Evolutionary conservation across 53 echinoderm and acorn worm species (phyloP), one percentile per base, ranked within the genome.

Genomic region (Pentamera pediparva): DNA sequence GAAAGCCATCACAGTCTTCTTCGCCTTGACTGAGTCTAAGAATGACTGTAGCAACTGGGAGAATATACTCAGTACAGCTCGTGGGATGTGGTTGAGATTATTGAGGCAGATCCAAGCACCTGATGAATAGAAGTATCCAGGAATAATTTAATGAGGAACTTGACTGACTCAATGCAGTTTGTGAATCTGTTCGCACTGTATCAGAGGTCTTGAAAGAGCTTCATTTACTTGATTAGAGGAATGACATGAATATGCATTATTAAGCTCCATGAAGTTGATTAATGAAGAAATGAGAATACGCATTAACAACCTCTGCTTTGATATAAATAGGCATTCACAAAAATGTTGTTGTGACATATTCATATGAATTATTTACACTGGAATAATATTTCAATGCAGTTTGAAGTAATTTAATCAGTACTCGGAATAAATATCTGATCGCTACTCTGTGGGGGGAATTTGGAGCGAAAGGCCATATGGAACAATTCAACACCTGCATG

Each of bases 31-130:
- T 4, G 83, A 76, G 12, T 93, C 89, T 3, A 90, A 79, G 79
- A 65, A 87, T 8, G 61, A 76, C 54, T 84, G 86, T 11, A 93
- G 76, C 25, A 93, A 87, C 77, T 93, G 87, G 36, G 84, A 32
- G 67, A 80, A 87, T 59, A 82, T 79, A 43, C 94, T 93, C 55
- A 93, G 86, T 24, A 83, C 94, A 20, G 83, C 81, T 12, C 87
- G 82, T 40, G 61, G 65, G 75, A 93, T 90, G 85, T 84, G 57
- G 59, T 78, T 84, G 3, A 93, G 75, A 75, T 93, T 93, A 76
- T 89, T 93, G 79, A 93, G 84, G 56, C 94, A 93, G 18, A 93
- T 83, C 94, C 94, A 93, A n/a, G 81, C 81, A 62, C 94, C 94
- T 93, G 64, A 25, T 25, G 25, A 6, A 57, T 10, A 25, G 7